phyloP scores from a whole-genome alignment of 2,797 vertebrate genomes.

The Discoglossus pictus region DNA sequence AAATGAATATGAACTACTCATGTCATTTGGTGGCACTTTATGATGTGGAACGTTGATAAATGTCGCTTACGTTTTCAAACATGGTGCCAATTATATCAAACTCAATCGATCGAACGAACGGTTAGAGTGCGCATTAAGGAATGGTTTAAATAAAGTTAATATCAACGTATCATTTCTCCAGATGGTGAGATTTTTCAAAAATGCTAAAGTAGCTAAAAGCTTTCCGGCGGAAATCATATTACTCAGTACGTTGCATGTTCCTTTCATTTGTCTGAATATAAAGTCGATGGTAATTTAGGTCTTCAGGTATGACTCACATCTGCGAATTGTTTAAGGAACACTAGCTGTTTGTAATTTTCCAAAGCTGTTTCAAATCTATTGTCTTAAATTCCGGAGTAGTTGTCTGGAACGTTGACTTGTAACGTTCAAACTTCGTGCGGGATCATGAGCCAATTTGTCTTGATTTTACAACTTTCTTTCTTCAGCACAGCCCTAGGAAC shows the following conservation, averaged over 20 bases:
- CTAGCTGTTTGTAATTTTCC: conserved; percentile 26
- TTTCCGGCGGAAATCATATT: conserved; percentile 29
- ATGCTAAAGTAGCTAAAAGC: conserved; percentile 33
- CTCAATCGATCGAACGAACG: not conserved
- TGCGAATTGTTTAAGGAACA: conserved; percentile 18
- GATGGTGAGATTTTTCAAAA: conserved; percentile 31
- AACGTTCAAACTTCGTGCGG: conserved; percentile 10
- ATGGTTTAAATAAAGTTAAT: conserved; percentile 21
- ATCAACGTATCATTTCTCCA: conserved; percentile 23
- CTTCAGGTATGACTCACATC: conserved; percentile 14
- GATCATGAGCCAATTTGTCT: conserved; percentile 44
- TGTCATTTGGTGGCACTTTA: not conserved
- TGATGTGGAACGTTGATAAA: conserved; percentile 6
- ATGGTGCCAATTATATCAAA: not conserved
- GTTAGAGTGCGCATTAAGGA: conserved; percentile 6
- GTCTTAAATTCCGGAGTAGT: conserved; percentile 20
- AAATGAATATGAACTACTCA: not conserved
- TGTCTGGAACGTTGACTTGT: conserved; percentile 28
- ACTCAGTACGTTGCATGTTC: conserved; percentile 15
- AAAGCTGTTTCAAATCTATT: conserved; percentile 33
- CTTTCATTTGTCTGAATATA: conserved; percentile 20
- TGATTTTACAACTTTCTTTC: conserved; percentile 45
- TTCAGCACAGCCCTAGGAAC: conserved; percentile 20
- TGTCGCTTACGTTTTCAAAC: not conserved
- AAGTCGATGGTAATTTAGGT: conserved; percentile 9